These are phyloP conservation scores for Oegoconia quadripuncta DNA, from an alignment of 2,888 invertebrate species.

Conservation along the genomic window DNA sequence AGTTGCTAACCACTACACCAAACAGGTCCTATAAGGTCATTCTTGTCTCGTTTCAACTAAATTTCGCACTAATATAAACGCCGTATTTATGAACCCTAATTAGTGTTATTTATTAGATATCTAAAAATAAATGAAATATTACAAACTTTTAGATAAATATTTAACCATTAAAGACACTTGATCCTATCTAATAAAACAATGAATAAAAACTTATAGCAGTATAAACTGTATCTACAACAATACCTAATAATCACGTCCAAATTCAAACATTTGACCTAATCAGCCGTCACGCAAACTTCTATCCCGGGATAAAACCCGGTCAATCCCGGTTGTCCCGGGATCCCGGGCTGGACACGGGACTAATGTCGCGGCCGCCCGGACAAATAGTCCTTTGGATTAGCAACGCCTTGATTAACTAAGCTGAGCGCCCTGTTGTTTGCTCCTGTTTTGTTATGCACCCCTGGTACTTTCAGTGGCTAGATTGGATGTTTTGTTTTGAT, in stretches of 20 bases:
- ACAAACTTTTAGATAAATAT: too few relatives aligned
- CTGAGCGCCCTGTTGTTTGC: slow-evolving; percentile 48
- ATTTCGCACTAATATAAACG: too few relatives aligned
- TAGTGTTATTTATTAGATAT: too few relatives aligned
- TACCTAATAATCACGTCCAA: slow-evolving; percentile 13
- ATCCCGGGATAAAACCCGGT: slow-evolving; percentile 41
- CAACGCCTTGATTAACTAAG: slow-evolving; percentile 46
- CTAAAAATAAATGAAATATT: too few relatives aligned
- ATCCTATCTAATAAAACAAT: too few relatives aligned
- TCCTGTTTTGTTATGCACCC: slow-evolving; percentile 39
- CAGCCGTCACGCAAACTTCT: slow-evolving; percentile 35
- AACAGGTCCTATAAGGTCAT: too few relatives aligned
- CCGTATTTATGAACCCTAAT: too few relatives aligned
- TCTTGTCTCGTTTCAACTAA: too few relatives aligned
- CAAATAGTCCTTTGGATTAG: slow-evolving; percentile 65
- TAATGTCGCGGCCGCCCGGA: slow-evolving; percentile 65
- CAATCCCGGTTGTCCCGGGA: slow-evolving; percentile 41
- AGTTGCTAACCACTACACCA: too few relatives aligned
- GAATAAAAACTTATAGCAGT: too few relatives aligned
- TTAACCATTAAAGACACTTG: too few relatives aligned
- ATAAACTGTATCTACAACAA: slow-evolving; percentile 3
- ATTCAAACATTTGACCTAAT: slow-evolving; percentile 28
- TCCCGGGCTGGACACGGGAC: slow-evolving; percentile 52
- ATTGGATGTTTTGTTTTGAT: slow-evolving; percentile 16
- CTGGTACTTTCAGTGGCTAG: slow-evolving; percentile 26